These are phyloP conservation scores for Synaphobranchus kaupii DNA, from an alignment of 2,797 vertebrate genomes.

Conservation along the genomic window DNA sequence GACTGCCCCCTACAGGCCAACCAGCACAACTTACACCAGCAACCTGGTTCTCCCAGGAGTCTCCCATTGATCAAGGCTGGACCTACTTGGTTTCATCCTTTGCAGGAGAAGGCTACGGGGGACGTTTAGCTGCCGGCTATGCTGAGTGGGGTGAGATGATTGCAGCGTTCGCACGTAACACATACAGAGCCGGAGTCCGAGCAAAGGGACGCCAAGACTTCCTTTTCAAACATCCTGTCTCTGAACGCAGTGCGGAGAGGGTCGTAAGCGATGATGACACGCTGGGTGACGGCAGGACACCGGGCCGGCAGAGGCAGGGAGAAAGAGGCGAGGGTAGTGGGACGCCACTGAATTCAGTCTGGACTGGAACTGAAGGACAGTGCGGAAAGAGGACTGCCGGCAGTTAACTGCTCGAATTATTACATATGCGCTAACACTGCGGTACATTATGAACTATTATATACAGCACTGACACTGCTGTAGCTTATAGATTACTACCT, in stretches of 20 bases:
- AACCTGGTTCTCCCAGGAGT: neutral
- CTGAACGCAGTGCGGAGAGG: neutral
- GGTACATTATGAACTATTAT: neutral
- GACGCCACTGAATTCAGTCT: neutral
- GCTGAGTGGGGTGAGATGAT: neutral
- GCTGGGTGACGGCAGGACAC: neutral
- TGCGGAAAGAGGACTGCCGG: neutral
- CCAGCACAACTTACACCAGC: neutral
- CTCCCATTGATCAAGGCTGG: neutral
- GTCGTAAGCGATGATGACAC: neutral
- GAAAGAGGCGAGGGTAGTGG: too few relatives aligned
- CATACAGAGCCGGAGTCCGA: neutral
- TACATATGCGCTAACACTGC: neutral
- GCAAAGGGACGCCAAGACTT: neutral
- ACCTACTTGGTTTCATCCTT: neutral
- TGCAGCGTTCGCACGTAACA: neutral
- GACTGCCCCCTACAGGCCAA: neutral
- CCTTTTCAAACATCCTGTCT: slow-evolving; percentile 16
- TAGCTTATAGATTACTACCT: neutral
- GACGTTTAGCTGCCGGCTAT: neutral
- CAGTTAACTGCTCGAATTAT: neutral
- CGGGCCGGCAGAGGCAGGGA: slow-evolving; percentile 7
- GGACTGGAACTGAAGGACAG: neutral
- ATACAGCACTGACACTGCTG: neutral
- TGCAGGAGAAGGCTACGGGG: neutral